Conservation (phyloP, 1,140 invertebrate genomes). For the Harpegnathos saltator region DNA sequence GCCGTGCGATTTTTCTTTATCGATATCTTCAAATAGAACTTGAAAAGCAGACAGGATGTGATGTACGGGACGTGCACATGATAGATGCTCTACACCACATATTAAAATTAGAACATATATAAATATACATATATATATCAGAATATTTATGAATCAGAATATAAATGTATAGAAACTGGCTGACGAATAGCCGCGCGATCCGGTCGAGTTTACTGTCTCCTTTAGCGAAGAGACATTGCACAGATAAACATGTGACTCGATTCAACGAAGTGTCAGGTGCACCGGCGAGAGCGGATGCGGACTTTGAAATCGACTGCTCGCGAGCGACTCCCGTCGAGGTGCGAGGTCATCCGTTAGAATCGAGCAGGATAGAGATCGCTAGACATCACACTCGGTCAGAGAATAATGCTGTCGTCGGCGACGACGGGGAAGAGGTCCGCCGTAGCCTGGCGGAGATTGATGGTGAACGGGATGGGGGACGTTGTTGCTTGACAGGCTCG, state of each 20-base stretch:
- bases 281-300: neutral
- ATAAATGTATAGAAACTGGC: too few relatives aligned
- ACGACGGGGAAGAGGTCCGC: constrained; percentile 1
- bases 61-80: too few relatives aligned
- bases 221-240: neutral
- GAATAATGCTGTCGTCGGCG: constrained; percentile 37
- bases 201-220: neutral
- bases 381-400: constrained; percentile 20
- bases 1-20: neutral
- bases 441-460: constrained; percentile 35
- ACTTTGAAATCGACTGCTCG: neutral
- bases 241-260: constrained; percentile 10
- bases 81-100: too few relatives aligned
- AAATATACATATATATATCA: too few relatives aligned
- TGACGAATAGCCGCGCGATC: too few relatives aligned
- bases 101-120: too few relatives aligned
- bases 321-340: neutral
- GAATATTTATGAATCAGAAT: too few relatives aligned
- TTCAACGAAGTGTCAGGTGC: constrained; percentile 21
- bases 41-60: too few relatives aligned
- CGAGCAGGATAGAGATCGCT: constrained; percentile 6
- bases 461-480: neutral
- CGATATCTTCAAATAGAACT: neutral
- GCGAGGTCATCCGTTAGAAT: neutral
- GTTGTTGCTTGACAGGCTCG: constrained; percentile 29